A percentile compares a stretch with the other conserved stretches of the same genome.
These are phyloP conservation scores for Phocides pigmalion DNA, from an alignment of 1,140 invertebrate genomes.

Conservation along the genomic window DNA sequence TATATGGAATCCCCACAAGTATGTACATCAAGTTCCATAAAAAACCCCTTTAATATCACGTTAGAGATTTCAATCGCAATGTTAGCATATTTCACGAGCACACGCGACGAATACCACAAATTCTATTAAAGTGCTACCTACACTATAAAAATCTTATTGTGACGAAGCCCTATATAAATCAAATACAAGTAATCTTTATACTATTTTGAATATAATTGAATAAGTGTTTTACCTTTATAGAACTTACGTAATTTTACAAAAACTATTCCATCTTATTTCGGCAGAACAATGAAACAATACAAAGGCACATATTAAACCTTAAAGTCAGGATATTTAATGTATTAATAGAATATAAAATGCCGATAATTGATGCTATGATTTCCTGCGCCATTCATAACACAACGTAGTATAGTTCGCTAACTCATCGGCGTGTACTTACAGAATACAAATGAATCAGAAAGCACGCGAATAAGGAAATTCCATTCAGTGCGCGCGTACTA, in stretches of 20 bases:
- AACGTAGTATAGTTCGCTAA: conserved; percentile 60
- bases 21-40: too few relatives aligned
- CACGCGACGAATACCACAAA: too few relatives aligned
- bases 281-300: too few relatives aligned
- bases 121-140: not conserved
- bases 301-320: not conserved
- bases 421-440: conserved; percentile 46
- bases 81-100: conserved; percentile 21
- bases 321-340: conserved; percentile 46
- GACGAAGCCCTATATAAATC: too few relatives aligned
- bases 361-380: conserved; percentile 52
- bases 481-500: conserved; percentile 58
- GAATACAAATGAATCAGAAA: conserved; percentile 78
- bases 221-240: too few relatives aligned
- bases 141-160: too few relatives aligned
- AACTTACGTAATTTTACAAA: too few relatives aligned
- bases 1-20: too few relatives aligned
- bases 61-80: conserved; percentile 46
- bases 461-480: conserved; percentile 75
- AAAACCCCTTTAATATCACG: conserved; percentile 44
- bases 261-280: too few relatives aligned
- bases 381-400: conserved; percentile 59
- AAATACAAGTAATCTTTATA: too few relatives aligned
- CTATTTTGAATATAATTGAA: too few relatives aligned
- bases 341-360: conserved; percentile 50